phyloP scores from a whole-genome alignment of 1,140 invertebrate genomes.

The Zaprionus kolodkinae region DNA sequence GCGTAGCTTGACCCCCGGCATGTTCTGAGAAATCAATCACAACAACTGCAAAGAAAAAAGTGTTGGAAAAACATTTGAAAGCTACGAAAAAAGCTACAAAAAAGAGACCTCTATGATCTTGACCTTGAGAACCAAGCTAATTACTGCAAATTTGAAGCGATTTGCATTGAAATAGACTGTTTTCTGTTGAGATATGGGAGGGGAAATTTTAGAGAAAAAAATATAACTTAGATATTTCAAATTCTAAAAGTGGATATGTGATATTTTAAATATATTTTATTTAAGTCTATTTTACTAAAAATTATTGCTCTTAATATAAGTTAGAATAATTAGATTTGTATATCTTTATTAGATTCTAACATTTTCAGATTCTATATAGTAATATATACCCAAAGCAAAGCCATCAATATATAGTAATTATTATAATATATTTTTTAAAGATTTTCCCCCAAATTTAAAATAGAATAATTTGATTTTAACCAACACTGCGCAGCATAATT shows the following conservation, averaged over 20 bases:
- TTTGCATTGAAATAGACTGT: neutral
- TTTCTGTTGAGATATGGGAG: too few species aligned
- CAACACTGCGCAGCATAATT: neutral
- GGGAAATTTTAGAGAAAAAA: too few species aligned
- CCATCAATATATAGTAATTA: too few species aligned
- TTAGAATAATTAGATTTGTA: too few species aligned
- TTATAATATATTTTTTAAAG: neutral
- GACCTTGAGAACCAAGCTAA: neutral
- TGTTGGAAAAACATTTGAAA: neutral
- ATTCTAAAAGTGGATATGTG: too few species aligned
- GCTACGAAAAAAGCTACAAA: neutral
- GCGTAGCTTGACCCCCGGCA: constrained; percentile 21
- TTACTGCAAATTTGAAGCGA: neutral
- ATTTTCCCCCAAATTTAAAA: neutral
- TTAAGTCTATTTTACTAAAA: too few species aligned
- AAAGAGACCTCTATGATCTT: neutral
- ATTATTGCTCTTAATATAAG: too few species aligned
- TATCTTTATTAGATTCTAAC: too few species aligned
- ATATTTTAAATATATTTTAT: too few species aligned
- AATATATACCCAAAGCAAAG: too few species aligned
- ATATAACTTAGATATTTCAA: too few species aligned
- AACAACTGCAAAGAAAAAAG: neutral
- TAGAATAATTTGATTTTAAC: neutral
- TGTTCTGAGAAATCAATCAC: constrained; percentile 16
- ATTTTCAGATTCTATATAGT: too few species aligned